Evolutionary conservation across 1,140 invertebrate species (phyloP), one percentile per base, ranked within the genome.

Genomic region (Penaeus vannamei): DNA sequence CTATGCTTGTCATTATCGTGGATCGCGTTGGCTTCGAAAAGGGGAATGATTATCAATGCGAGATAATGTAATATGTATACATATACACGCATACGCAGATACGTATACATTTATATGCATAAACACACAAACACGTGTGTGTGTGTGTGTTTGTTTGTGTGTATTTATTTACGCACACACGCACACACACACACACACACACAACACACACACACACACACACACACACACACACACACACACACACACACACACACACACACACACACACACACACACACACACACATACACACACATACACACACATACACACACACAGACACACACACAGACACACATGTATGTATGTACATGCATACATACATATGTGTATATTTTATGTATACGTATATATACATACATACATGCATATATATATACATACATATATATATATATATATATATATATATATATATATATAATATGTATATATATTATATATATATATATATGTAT

Each of bases 211-310:
- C 77, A 32, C 77, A n/a, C 42, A n/a, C 77, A 32, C 76, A 20
- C 76, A 79, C 76, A 79, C 76, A 32, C 76, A 79, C 76, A 79
- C 76, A 32, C 76, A 79, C 76, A 79, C 76, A 79, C 76, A 79
- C 76, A 79, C 76, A 79, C 76, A 79, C 76, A 79, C 76, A 79
- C 76, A 60, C 80, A 60, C 60, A 60, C 60, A 60, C 82, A 64
- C 62, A 84, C 82, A 84, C 82, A 84, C 60, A 60, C 59, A 82
- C 20, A 60, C 42, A 82, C 5, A 60, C 46, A 23, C 26, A 83
- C n/a, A 61, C 53, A 83, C 53, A 83, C 23, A 61, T 46, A 62
- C 81, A 62, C 53, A 61, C 80, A 82, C n/a, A 79, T 7, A 79
- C 76, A 79, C 76, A 79, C 76, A 29, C 76, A 79, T n/a, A 79